Conservation (phyloP, 2,113 vertebrate species). For the Prietella phreatophila region DNA sequence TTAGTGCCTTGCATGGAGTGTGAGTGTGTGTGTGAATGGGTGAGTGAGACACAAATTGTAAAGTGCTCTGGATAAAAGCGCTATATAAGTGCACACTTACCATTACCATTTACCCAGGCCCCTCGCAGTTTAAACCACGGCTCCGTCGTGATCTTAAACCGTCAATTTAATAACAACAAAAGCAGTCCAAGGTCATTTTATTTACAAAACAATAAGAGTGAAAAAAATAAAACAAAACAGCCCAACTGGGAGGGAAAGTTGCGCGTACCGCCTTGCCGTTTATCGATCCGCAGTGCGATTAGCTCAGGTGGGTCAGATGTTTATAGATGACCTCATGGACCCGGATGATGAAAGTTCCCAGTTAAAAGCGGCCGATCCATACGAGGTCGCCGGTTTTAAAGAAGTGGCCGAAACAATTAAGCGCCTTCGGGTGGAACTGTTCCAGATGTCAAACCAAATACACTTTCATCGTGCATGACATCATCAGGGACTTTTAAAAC, state of each 20-base stretch:
- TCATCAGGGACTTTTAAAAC: conserved; percentile 15
- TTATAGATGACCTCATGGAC: conserved; percentile 69
- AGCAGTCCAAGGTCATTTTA: conserved; percentile 10
- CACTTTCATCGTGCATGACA: neutral
- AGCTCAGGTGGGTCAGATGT: conserved; percentile 66
- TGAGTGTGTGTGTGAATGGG: too few relatives aligned
- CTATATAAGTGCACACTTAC: too few relatives aligned
- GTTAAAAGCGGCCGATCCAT: conserved; percentile 55
- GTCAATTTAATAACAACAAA: conserved; percentile 1
- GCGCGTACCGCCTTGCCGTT: conserved; percentile 41
- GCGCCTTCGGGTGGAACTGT: conserved; percentile 16
- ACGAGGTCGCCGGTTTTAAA: conserved; percentile 52
- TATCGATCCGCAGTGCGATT: conserved; percentile 66
- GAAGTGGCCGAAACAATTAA: conserved; percentile 42
- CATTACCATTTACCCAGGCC: too few relatives aligned
- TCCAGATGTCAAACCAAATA: conserved; percentile 20
- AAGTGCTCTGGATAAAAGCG: too few relatives aligned
- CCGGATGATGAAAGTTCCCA: conserved; percentile 57
- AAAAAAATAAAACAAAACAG: neutral
- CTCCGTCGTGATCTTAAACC: neutral
- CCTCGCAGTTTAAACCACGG: neutral
- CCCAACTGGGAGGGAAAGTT: neutral
- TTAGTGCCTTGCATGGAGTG: too few relatives aligned
- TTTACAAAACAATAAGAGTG: neutral
- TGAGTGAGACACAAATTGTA: too few relatives aligned